Conservation (phyloP, 2,888 invertebrate genomes). For the Callimorpha dominula region DNA sequence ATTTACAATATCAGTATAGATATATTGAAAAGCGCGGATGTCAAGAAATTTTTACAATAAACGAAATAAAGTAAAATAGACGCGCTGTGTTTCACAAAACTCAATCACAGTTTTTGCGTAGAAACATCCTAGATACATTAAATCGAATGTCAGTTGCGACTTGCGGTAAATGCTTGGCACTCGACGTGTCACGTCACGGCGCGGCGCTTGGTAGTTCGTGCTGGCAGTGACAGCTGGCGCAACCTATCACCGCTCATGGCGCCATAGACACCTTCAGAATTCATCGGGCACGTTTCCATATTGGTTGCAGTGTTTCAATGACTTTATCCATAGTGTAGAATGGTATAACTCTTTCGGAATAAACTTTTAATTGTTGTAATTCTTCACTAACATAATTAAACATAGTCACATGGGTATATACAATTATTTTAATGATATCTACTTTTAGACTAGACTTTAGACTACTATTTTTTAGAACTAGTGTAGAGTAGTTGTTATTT, state of each 20-base stretch:
- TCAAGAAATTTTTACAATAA: too few relatives aligned
- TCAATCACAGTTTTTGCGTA: constrained; percentile 10
- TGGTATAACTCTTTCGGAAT: background rate
- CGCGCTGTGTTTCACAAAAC: background rate
- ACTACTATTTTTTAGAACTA: too few relatives aligned
- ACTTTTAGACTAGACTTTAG: too few relatives aligned
- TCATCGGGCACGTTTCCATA: constrained; percentile 23
- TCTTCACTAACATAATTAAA: too few relatives aligned
- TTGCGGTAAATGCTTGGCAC: constrained; percentile 43
- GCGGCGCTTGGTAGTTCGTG: constrained; percentile 41
- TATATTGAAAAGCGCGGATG: background rate
- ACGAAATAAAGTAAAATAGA: too few relatives aligned
- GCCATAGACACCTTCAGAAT: constrained; percentile 48
- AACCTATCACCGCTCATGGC: constrained; percentile 44
- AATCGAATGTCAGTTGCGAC: constrained; percentile 41
- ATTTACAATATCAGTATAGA: background rate
- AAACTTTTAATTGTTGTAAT: too few relatives aligned
- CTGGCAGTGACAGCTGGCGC: constrained; percentile 49
- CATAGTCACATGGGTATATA: too few relatives aligned
- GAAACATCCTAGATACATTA: constrained; percentile 35
- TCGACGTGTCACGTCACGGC: constrained; percentile 38
- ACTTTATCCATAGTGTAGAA: too few relatives aligned
- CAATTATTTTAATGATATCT: too few relatives aligned
- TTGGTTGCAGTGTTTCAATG: background rate
- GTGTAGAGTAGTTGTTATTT: too few relatives aligned